phyloP scores from a whole-genome alignment of 2,797 vertebrate genomes.

The Botia almorhae region DNA sequence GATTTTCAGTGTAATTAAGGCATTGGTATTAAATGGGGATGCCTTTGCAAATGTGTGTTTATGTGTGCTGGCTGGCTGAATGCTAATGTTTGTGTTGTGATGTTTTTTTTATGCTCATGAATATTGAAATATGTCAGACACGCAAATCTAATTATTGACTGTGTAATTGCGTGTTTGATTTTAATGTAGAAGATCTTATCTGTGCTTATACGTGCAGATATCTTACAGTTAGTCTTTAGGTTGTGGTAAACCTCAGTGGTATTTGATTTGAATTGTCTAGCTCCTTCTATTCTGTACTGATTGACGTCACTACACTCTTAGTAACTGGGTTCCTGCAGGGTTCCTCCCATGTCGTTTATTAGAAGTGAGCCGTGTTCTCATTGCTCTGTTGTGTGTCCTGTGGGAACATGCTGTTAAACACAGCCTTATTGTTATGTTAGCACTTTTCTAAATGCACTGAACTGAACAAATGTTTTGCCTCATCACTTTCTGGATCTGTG shows the following conservation, averaged over 20 bases:
- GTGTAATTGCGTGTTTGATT: slow-evolving; percentile 7
- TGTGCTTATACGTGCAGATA: not conserved
- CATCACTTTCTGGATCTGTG: not conserved
- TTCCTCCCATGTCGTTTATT: slow-evolving; percentile 36
- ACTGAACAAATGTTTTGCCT: slow-evolving; percentile 20
- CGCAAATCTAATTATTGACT: slow-evolving; percentile 7
- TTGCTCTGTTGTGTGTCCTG: slow-evolving; percentile 11
- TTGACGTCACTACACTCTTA: slow-evolving; percentile 45
- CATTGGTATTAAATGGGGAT: not conserved
- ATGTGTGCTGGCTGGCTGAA: slow-evolving; percentile 3
- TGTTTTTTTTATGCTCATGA: slow-evolving; percentile 30
- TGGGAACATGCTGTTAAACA: slow-evolving; percentile 2
- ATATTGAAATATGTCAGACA: slow-evolving; percentile 27
- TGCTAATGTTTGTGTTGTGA: slow-evolving; percentile 32
- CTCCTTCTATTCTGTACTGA: slow-evolving; percentile 30
- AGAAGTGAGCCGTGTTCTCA: slow-evolving; percentile 5
- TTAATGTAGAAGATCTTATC: no score
- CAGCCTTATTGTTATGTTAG: slow-evolving; percentile 22
- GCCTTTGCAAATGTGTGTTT: slow-evolving; percentile 3
- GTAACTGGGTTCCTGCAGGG: slow-evolving; percentile 36
- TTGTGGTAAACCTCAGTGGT: not conserved
- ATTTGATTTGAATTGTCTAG: slow-evolving; percentile 7
- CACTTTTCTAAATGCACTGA: slow-evolving; percentile 26
- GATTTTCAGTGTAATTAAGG: slow-evolving; percentile 12
- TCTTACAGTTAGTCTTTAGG: no score